Evolutionary conservation across 1,140 invertebrate genomes (phyloP).

Genomic region (Gonatopus flavifemur): DNA sequence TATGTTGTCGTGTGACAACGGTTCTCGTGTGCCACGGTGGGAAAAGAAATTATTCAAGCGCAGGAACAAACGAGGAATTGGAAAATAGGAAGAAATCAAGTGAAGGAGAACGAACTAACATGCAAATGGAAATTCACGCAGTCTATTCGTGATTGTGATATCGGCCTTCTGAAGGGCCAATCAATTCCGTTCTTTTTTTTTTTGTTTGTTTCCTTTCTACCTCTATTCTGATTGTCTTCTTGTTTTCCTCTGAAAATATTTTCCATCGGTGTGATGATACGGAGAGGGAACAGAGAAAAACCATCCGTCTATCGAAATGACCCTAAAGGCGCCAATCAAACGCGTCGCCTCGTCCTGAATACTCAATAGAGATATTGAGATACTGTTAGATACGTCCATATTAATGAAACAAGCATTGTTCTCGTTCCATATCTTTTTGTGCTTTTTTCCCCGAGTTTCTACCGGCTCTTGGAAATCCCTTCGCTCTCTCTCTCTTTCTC

Average conservation of each 20-base stretch:
- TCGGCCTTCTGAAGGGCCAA: constrained; percentile 36
- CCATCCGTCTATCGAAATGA: constrained; percentile 40
- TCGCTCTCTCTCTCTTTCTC: too few species aligned
- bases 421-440: constrained; percentile 13
- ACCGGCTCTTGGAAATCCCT: too few species aligned
- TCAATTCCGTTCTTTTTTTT: constrained; percentile 29
- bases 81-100: constrained; percentile 18
- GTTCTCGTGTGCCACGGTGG: neutral
- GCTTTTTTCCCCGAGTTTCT: too few species aligned
- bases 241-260: constrained; percentile 16
- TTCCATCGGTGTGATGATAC: constrained; percentile 26
- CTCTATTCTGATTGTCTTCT: too few species aligned
- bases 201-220: too few species aligned
- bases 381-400: constrained; percentile 21
- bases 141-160: constrained; percentile 20
- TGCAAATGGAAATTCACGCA: too few species aligned
- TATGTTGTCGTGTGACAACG: constrained; percentile 9
- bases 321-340: constrained; percentile 38
- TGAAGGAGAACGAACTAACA: neutral
- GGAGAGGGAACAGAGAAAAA: constrained; percentile 28
- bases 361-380: constrained; percentile 32
- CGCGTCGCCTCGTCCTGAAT: constrained; percentile 36
- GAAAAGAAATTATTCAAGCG: constrained; percentile 9
- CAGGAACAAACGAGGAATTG: neutral
- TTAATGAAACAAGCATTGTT: constrained; percentile 23